phyloP scores from a whole-genome alignment of 2,113 vertebrate genomes.

The Syngnathoides biaculeatus region DNA sequence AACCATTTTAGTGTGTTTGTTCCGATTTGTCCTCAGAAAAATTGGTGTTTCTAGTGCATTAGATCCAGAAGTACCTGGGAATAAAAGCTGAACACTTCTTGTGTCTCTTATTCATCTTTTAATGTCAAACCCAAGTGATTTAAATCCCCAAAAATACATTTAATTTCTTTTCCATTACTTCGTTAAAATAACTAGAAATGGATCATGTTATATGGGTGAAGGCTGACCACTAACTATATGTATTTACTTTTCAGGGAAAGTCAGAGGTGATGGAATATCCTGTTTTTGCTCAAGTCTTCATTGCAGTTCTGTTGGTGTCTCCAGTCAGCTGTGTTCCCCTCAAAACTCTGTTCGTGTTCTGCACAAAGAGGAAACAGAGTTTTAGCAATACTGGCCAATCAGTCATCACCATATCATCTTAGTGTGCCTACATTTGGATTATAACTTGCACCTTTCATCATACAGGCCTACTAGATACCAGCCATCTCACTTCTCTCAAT shows the following conservation, averaged over 20 bases:
- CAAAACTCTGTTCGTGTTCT: constrained; percentile 70
- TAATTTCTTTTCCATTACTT: not conserved
- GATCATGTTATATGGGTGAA: not conserved
- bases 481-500: too few relatives aligned
- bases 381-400: not conserved
- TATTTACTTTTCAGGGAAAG: constrained; percentile 73
- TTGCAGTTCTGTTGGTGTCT: constrained; percentile 78
- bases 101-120: not conserved
- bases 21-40: too few relatives aligned
- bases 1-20: too few relatives aligned
- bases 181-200: not conserved
- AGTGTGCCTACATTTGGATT: not conserved
- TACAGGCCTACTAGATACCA: not conserved
- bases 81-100: not conserved
- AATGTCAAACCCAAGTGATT: not conserved
- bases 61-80: not conserved
- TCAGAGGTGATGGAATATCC: constrained; percentile 83
- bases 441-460: not conserved
- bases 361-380: constrained; percentile 52
- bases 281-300: constrained; percentile 71
- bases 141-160: not conserved
- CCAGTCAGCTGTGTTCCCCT: constrained; percentile 83
- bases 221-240: not conserved
- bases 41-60: too few relatives aligned
- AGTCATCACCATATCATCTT: constrained; percentile 24